Evolutionary conservation across 2,113 vertebrate genomes (phyloP).

Genomic region (Nothobranchius furzeri): DNA sequence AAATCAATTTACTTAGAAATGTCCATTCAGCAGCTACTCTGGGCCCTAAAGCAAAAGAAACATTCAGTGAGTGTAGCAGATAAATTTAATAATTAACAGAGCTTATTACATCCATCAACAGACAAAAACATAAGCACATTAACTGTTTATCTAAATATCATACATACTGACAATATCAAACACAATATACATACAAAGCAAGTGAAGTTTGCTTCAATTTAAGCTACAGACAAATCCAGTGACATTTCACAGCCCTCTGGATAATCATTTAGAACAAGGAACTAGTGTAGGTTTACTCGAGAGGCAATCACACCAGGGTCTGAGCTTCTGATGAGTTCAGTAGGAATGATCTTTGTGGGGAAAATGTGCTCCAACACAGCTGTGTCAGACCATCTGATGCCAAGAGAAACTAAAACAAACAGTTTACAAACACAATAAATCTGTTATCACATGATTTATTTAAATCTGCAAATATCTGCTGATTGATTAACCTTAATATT

Average conservation of each 20-base stretch:
- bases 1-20: background rate
- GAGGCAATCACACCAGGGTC: constrained; percentile 22
- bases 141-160: constrained; percentile 9
- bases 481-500: too few relatives aligned
- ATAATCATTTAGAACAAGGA: constrained; percentile 55
- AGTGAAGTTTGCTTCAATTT: constrained; percentile 25
- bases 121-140: background rate
- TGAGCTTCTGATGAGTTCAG: constrained; percentile 38
- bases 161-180: constrained; percentile 32
- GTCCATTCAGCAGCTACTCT: background rate
- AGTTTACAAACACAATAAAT: background rate
- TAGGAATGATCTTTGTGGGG: constrained; percentile 38
- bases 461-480: too few relatives aligned
- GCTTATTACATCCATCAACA: background rate
- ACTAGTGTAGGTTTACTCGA: constrained; percentile 22
- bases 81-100: constrained; percentile 29
- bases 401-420: constrained; percentile 4
- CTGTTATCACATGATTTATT: too few relatives aligned
- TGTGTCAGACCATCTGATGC: constrained; percentile 17
- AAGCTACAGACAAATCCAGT: constrained; percentile 36
- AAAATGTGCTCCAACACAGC: constrained; percentile 25
- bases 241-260: constrained; percentile 41
- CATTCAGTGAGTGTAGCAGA: background rate
- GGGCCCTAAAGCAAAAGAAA: background rate
- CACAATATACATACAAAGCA: constrained; percentile 38